These are phyloP conservation scores for Arctopsyche grandis DNA, from an alignment of 1,140 invertebrate species.

Conservation along the genomic window DNA sequence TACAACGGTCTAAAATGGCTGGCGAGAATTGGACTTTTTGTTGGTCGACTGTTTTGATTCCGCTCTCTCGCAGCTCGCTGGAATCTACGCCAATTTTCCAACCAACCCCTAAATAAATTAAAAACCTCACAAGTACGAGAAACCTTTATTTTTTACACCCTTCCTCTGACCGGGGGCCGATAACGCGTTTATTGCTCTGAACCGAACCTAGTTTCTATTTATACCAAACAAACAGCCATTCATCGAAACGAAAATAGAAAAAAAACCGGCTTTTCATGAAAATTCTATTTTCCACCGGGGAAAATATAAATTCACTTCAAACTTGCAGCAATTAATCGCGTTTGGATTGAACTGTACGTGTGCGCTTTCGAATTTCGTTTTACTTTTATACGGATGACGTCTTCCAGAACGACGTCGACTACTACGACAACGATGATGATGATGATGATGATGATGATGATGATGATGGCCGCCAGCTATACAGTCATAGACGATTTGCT, in stretches of 20 bases:
- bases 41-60: conserved; percentile 28
- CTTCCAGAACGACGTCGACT: conserved; percentile 22
- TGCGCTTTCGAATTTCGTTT: background rate
- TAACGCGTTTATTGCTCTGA: no score
- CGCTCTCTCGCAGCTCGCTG: background rate
- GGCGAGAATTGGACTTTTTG: conserved; percentile 23
- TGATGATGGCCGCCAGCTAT: background rate
- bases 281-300: no score
- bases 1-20: conserved; percentile 34
- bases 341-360: background rate
- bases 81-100: background rate
- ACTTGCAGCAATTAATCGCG: no score
- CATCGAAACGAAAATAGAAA: no score
- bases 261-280: no score
- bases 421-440: background rate
- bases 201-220: no score
- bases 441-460: background rate
- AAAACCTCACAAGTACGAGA: no score
- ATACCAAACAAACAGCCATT: no score
- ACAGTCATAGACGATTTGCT: background rate
- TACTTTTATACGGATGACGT: conserved; percentile 30
- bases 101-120: background rate
- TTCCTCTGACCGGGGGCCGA: no score
- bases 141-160: no score
- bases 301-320: no score